Base-by-base conservation (phyloP, 2,113 vertebrate species). In the Triplophysa dalaica region DNA sequence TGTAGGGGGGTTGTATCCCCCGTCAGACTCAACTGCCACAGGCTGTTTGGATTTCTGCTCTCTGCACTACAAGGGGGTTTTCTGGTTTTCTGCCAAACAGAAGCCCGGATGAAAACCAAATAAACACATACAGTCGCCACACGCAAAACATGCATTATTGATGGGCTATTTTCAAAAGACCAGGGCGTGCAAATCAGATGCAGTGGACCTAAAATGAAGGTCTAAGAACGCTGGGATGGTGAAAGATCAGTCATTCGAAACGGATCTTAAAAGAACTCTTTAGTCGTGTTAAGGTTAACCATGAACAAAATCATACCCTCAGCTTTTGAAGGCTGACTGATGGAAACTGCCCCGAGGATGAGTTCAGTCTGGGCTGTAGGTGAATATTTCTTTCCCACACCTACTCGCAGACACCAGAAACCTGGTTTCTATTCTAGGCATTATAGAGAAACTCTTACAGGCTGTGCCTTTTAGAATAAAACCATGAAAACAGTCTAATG, bases 31-130 rank as follows among this genome's bases (percentile, higher is more conserved):
- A 81, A 87, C 79, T 78, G 86, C 87, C 86, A 82, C 83, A 50
- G 89, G 89, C 89, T 88, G 86, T 89, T 90, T 87, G 82, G 85
- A 85, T 87, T 85, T 88, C 88, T 67, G 65, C 68, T 78, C 62
- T 56, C 60, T 86, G 84, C 87, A 79, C 85, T 80, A 79, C 77
- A 56, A 83, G 72, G 85, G 70, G 80, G 75, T 85, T 76, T 77
- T 73, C 72, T 75, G 87, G 75, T 80, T 75, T 38, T 38, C 74
- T 69, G 84, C 82, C 78, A 84, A 84, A 79, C 70, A 68, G 75
- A 73, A 78, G 75, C 82, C 38, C 76, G 54, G 58, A 50, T 56
- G 79, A 83, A 86, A 85, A 72, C 43, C 82, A 85, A 88, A 86
- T 83, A 84, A 82, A 85, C 83, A 77, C 80, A 83, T 85, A 63